A percentile compares a stretch with the other conserved stretches of the same genome.
Evolutionary conservation across 1,140 invertebrate genomes (phyloP).

Genomic region (Oreohelix idahoensis): DNA sequence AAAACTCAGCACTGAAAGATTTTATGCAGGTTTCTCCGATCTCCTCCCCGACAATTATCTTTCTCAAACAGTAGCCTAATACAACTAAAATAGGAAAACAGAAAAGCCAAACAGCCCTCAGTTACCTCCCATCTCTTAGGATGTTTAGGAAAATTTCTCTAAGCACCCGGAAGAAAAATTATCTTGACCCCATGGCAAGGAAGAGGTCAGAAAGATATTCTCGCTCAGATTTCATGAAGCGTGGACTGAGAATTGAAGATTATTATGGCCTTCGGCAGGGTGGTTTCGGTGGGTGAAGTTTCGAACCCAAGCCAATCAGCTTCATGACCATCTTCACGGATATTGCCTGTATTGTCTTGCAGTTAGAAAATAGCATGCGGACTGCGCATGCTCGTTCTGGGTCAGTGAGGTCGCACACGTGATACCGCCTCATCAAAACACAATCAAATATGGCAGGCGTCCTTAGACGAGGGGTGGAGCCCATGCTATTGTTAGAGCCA

Average conservation of each 20-base stretch:
- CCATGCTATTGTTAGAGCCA: slow-evolving; percentile 21
- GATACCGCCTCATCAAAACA: slow-evolving; percentile 34
- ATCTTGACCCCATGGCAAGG: background rate
- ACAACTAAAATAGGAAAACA: background rate
- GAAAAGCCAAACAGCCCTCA: background rate
- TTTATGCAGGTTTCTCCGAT: background rate
- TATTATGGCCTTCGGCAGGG: background rate
- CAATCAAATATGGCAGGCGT: slow-evolving; percentile 26
- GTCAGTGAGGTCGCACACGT: slow-evolving; percentile 18
- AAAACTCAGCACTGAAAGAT: background rate
- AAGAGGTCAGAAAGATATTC: background rate
- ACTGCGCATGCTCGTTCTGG: slow-evolving; percentile 6
- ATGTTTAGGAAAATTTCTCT: background rate
- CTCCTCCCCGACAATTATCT: background rate
- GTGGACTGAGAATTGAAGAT: background rate
- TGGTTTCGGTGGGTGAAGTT: background rate
- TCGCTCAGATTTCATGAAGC: background rate
- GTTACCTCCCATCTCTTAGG: background rate
- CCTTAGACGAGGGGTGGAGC: slow-evolving; percentile 10
- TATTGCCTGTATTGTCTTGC: slow-evolving; percentile 22
- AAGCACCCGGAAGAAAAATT: background rate
- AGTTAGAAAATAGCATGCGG: background rate
- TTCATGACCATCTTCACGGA: slow-evolving; percentile 16
- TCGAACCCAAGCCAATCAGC: slow-evolving; percentile 18
- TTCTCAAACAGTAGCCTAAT: no score